Evolutionary conservation across 2,113 vertebrate species (phyloP), one percentile per base, ranked within the genome.

Genomic region (Varanus komodoensis): DNA sequence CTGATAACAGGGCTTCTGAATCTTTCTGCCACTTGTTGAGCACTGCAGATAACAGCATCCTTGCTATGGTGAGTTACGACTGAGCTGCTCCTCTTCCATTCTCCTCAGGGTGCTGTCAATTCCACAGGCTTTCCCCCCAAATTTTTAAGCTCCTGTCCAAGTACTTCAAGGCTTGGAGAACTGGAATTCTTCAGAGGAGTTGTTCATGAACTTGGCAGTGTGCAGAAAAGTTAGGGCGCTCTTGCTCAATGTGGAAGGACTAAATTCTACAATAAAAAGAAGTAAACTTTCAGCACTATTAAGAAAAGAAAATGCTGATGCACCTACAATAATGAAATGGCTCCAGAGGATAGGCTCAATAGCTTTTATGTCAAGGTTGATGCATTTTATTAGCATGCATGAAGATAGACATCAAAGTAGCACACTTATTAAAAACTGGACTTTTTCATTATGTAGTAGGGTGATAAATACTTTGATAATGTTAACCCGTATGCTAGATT

Each of bases 341-440:
- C 67, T 79, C 75, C 87, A 23, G 87, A 44, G 68, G 68, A 29
- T 73, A 82, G 73, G 87, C 67, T 73, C 79, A 82, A 73, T 82
- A 82, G 87, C 48, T 88, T 88, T 88, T 88, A 88, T 54, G 64
- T 29, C 79, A 25, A 82, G 7, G 15, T 14, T 38, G 69, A 89
- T 73, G 67, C 79, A 74, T 89, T 82, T 89, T 82, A 82, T 68
- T 79, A 82, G 67, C 57, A 8, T 23, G 32, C 79, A 82, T 44
- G 52, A 89, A 89, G 86, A 21, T 23, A 88, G 50, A 81, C 27
- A 73, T 52, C 68, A 73, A 82, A 82, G 67, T 74, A 82, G 80
- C 52, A 82, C 8, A 19, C n/a, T 73, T 25, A 6, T 86, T 74
- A 73, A 44, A 57, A 74, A 74, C 3, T 50, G 44, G 86, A 78